Conservation (phyloP, 30 jellyfish, hydroid and myxozoan genomes). For the Clytia hemisphaerica region DNA sequence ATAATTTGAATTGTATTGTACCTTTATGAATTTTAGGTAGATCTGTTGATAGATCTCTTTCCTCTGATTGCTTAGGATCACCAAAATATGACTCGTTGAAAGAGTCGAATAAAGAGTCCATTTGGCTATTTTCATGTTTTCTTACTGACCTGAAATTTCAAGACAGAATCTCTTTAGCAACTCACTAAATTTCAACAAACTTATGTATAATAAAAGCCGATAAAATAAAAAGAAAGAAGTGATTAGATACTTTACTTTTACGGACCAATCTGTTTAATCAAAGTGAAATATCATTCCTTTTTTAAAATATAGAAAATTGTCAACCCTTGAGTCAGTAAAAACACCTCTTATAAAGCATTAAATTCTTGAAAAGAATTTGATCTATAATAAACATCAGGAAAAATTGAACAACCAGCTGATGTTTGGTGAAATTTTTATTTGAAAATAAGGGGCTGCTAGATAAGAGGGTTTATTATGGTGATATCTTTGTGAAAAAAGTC, state of each 20-base stretch:
- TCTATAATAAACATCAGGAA: not conserved
- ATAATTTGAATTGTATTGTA: not conserved
- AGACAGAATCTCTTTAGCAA: not conserved
- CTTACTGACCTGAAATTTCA: constrained; percentile 7
- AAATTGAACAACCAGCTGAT: no score
- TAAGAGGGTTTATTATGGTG: no score
- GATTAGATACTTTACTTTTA: no score
- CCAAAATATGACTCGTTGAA: constrained; percentile 24
- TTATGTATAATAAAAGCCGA: not conserved
- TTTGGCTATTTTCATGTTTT: constrained; percentile 7
- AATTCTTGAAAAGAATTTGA: not conserved
- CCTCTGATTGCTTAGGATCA: constrained; percentile 40
- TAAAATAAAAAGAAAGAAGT: no score
- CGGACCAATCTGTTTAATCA: no score
- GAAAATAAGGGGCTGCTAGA: no score
- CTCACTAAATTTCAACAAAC: not conserved
- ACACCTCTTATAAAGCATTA: not conserved
- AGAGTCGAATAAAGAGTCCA: constrained; percentile 49
- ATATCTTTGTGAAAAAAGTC: no score
- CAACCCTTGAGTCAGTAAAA: no score
- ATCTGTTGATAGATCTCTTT: constrained; percentile 51
- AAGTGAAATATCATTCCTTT: no score
- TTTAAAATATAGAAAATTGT: no score
- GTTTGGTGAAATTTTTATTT: no score
- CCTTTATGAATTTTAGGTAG: constrained; percentile 37